phyloP scores from a whole-genome alignment of 2,888 invertebrate genomes.

The Dynastes grantii region DNA sequence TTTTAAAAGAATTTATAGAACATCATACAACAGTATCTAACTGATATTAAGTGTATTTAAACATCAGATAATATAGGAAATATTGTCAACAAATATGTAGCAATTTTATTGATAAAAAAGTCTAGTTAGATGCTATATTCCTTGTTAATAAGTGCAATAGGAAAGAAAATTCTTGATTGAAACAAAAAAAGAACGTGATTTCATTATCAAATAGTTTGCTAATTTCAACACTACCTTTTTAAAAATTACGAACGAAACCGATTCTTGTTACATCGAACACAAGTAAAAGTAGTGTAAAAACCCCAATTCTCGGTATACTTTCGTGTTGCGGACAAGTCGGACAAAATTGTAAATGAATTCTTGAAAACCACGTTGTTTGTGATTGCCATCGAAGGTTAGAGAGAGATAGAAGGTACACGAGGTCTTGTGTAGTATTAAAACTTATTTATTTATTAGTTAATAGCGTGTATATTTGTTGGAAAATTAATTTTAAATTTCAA shows the following conservation, averaged over 20 bases:
- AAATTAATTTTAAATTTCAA: not conserved
- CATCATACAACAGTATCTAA: no score
- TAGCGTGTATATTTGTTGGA: not conserved
- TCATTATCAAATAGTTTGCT: not conserved
- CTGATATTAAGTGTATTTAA: no score
- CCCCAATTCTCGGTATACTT: conserved; percentile 1
- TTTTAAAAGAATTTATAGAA: no score
- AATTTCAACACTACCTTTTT: no score
- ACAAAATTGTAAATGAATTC: conserved; percentile 18
- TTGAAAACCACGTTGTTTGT: conserved; percentile 8
- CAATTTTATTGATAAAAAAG: no score
- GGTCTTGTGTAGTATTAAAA: not conserved
- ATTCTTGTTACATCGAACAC: not conserved
- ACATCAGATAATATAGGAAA: no score
- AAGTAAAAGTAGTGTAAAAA: conserved; percentile 9
- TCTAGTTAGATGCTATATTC: no score
- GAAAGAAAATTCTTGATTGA: not conserved
- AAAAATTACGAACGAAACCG: not conserved
- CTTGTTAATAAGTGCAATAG: not conserved
- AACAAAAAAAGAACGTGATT: not conserved
- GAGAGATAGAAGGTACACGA: conserved; percentile 20
- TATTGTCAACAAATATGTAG: no score
- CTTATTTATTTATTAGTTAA: not conserved
- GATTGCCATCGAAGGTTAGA: conserved; percentile 13
- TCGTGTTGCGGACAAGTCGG: not conserved